Evolutionary conservation across 2,797 vertebrate species (phyloP).

Genomic region (Darevskia nairensis): DNA sequence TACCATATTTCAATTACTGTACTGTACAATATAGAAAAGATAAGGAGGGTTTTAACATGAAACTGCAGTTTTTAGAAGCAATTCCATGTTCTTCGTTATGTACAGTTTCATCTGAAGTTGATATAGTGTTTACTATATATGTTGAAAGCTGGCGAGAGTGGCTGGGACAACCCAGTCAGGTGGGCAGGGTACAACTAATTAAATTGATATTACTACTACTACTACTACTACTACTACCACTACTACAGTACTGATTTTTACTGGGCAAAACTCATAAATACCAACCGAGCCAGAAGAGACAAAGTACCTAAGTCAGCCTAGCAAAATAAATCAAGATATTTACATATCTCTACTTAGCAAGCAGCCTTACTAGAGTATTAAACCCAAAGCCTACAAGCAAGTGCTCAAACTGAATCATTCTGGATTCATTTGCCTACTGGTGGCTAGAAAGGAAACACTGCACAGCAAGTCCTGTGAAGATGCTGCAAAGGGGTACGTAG

Average conservation of each 20-base stretch:
- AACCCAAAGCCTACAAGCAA: background rate
- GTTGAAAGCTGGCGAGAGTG: no score
- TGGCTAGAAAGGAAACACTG: background rate
- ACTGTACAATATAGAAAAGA: background rate
- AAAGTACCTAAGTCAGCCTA: background rate
- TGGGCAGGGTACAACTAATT: no score
- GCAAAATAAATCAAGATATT: background rate
- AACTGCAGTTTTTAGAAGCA: background rate
- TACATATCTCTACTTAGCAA: background rate
- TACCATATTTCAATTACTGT: background rate
- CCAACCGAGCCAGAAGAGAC: background rate
- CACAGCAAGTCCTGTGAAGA: background rate
- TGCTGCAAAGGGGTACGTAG: background rate
- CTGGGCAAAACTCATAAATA: background rate
- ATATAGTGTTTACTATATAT: no score
- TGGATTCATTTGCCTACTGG: background rate
- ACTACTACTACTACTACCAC: no score
- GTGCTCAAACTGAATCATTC: background rate
- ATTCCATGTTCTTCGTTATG: background rate
- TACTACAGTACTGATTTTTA: background rate
- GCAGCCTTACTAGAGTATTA: background rate
- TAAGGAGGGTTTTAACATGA: background rate
- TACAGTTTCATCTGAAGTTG: background rate
- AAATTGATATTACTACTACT: no score
- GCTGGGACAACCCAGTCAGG: no score